A percentile compares a stretch with the other conserved stretches of the same genome.
Evolutionary conservation across 2,113 vertebrate species (phyloP).

Genomic region (Tautogolabrus adspersus): DNA sequence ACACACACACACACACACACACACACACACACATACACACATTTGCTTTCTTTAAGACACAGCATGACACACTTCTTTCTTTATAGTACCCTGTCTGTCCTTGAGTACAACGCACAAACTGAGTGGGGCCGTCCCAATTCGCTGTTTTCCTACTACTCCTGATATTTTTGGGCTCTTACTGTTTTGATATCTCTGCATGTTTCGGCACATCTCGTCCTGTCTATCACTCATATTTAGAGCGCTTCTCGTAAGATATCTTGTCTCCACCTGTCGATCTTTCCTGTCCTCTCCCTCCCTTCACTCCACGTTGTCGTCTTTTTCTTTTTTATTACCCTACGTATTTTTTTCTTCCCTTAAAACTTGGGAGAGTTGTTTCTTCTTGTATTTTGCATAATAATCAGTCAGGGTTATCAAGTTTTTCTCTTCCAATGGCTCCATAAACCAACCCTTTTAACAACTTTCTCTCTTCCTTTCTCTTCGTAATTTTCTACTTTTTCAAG

Average conservation of each 20-base stretch:
- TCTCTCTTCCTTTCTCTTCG: constrained; percentile 11
- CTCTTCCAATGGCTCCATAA: not conserved
- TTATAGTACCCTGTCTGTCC: constrained; percentile 1
- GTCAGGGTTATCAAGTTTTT: not conserved
- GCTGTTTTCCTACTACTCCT: constrained; percentile 41
- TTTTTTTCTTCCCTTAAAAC: not conserved
- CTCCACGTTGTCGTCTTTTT: not conserved
- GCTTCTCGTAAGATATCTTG: constrained; percentile 12
- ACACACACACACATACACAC: constrained; percentile 32
- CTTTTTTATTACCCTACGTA: not conserved
- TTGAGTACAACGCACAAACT: constrained; percentile 10
- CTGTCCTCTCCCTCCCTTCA: not conserved
- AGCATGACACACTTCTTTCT: constrained; percentile 20
- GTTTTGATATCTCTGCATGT: constrained; percentile 48
- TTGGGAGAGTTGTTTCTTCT: not conserved
- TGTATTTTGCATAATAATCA: not conserved
- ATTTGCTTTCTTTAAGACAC: constrained; percentile 13
- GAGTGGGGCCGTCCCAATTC: constrained; percentile 28
- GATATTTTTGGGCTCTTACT: constrained; percentile 54
- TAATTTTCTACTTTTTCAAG: constrained; percentile 25
- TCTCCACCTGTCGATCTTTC: constrained; percentile 6
- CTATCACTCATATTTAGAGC: constrained; percentile 34
- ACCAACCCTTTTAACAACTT: constrained; percentile 32
- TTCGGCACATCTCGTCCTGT: constrained; percentile 27
- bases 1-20: constrained; percentile 29